Conservation (phyloP, 2,113 vertebrate species). For the Acinonyx jubatus region DNA sequence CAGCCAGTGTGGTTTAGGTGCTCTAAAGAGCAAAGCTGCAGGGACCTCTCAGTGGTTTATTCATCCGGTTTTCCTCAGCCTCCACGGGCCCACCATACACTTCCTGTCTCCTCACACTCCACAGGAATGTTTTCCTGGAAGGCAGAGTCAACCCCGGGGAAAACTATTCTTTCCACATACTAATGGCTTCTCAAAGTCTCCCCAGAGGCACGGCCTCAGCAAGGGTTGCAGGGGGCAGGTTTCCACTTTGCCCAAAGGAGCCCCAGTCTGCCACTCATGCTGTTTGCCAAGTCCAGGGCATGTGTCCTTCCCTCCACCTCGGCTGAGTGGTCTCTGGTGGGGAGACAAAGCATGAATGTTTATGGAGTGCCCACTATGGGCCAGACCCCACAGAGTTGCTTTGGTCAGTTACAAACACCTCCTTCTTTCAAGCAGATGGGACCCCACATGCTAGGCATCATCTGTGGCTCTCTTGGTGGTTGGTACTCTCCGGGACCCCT, state of each 20-base stretch:
- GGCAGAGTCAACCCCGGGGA: background rate
- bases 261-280: fast-evolving
- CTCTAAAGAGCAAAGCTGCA: slow-evolving; percentile 1
- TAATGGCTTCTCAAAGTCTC: background rate
- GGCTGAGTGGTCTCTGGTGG: background rate
- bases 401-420: background rate
- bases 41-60: background rate
- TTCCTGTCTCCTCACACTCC: background rate
- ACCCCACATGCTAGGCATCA: fast-evolving
- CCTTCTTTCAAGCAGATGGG: background rate
- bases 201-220: background rate
- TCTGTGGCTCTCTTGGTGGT: background rate
- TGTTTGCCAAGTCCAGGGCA: background rate
- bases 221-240: background rate
- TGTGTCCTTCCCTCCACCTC: fast-evolving
- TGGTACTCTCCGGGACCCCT: background rate
- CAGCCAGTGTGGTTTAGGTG: fast-evolving
- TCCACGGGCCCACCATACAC: fast-evolving
- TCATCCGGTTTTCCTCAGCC: background rate
- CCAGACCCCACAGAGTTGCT: background rate
- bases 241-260: background rate
- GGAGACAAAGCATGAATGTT: background rate
- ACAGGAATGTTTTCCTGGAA: background rate
- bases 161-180: background rate
- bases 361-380: background rate